phyloP scores from a whole-genome alignment of 2,888 invertebrate species.

The Aporophyla lueneburgensis region DNA sequence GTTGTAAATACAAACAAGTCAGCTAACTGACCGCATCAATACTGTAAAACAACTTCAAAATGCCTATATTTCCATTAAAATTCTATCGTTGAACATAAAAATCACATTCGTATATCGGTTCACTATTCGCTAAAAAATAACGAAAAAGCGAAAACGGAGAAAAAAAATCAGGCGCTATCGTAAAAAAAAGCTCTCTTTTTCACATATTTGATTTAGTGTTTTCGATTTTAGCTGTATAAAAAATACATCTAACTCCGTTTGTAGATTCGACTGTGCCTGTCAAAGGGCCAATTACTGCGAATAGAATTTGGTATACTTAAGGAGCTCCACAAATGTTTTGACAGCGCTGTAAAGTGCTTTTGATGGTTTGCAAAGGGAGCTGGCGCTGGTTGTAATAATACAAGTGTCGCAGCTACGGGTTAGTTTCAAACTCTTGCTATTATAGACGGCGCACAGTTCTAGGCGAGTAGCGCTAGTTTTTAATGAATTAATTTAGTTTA shows the following conservation, averaged over 20 bases:
- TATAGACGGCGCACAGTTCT: slow-evolving; percentile 20
- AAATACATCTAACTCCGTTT: slow-evolving; percentile 45
- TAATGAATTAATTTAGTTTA: slow-evolving; percentile 51
- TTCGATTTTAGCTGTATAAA: slow-evolving; percentile 56
- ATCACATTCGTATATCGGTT: slow-evolving; percentile 52
- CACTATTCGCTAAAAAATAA: slow-evolving; percentile 47
- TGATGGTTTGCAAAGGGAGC: slow-evolving; percentile 49
- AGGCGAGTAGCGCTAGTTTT: slow-evolving; percentile 36
- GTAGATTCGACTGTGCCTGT: slow-evolving; percentile 43
- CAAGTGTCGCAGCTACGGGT: slow-evolving; percentile 34
- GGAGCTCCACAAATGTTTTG: slow-evolving; percentile 61
- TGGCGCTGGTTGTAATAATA: slow-evolving; percentile 46
- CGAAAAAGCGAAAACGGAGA: slow-evolving; percentile 24
- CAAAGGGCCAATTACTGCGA: slow-evolving; percentile 64
- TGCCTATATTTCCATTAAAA: slow-evolving; percentile 49
- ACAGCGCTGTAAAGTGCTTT: slow-evolving; percentile 55
- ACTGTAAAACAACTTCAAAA: slow-evolving; percentile 48
- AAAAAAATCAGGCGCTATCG: slow-evolving; percentile 31
- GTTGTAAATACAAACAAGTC: slow-evolving; percentile 49
- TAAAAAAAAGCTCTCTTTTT: slow-evolving; percentile 46
- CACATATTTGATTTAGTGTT: slow-evolving; percentile 66
- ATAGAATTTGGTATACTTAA: slow-evolving; percentile 55
- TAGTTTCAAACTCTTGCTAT: slow-evolving; percentile 47
- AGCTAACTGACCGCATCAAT: slow-evolving; percentile 54
- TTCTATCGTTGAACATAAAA: slow-evolving; percentile 43